Evolutionary conservation across 2,888 invertebrate genomes (phyloP), one percentile per base, ranked within the genome.

Genomic region (Scaptomyza cyrtandrae): DNA sequence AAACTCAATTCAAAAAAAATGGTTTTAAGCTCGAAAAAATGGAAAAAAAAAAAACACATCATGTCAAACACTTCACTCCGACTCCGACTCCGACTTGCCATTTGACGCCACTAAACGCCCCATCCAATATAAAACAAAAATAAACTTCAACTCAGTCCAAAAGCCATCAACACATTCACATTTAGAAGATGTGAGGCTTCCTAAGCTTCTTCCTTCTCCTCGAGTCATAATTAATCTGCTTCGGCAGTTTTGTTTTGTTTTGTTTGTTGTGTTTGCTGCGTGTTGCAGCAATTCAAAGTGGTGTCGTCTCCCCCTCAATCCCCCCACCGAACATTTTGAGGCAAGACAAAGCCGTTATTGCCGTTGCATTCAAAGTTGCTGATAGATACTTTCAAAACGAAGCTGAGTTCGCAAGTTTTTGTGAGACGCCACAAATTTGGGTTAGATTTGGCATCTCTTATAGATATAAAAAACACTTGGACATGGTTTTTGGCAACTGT

Each of bases 241-340:
- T 84, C 66, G 78, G 80, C 80, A 41, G 75, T 71, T 85, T 71
- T 62, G 24, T 77, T 68, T 35, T 33, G 19, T 33, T 14, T 59
- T 53, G n/a, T 33, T 43, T 50, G 64, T 39, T 39, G 33, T 13
- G 16, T 54, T 65, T 72, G n/a, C n/a, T 85, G 87, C 87, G 83
- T 84, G 87, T 82, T 84, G 84, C 85, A 65, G 87, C 85, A 82
- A 83, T 83, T 87, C 82, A 75, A 84, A 79, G 78, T 84, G 80
- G 83, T 76, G 74, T 79, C 44, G 5, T 13, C 33, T 24, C 44
- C 10, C 5, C 16, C 16, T n/a, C 1, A n/a, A n/a, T 7, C 35
- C 9, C 1, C 3, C 6, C 10, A 3, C 24, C 6, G 55, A 9
- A 41, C 49, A 56, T 72, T 78, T 67, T 78, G 80, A 75, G 13